A percentile compares a stretch with the other conserved stretches of the same genome.
phyloP scores from a whole-genome alignment of 1,140 invertebrate genomes.

The Drosophila lacteicornis region DNA sequence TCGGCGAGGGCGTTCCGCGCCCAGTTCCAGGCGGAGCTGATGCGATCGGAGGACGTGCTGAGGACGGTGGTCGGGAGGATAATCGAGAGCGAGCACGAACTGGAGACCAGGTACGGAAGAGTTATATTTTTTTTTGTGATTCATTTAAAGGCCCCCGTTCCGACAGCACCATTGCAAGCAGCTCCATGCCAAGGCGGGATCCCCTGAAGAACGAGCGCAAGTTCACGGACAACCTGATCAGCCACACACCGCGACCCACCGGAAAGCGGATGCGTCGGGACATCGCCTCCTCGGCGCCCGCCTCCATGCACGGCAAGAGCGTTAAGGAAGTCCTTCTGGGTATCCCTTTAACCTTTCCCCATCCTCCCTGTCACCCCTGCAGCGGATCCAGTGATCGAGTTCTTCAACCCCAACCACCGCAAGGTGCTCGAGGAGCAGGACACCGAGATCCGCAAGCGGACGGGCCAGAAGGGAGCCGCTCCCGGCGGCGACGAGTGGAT shows the following conservation, averaged over 20 bases:
- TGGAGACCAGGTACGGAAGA: conserved; percentile 19
- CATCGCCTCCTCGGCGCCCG: conserved; percentile 49
- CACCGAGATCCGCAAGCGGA: conserved; percentile 86
- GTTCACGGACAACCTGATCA: conserved; percentile 57
- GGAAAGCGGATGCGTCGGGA: conserved; percentile 60
- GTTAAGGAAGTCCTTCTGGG: background rate
- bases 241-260: conserved; percentile 10
- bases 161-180: background rate
- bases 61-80: conserved; percentile 48
- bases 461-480: conserved; percentile 87
- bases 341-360: background rate
- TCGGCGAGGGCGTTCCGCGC: conserved; percentile 23
- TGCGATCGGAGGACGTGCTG: conserved; percentile 56
- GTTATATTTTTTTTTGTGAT: background rate
- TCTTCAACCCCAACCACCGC: conserved; percentile 89
- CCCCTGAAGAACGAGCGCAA: conserved; percentile 65
- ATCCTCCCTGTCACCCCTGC: conserved; percentile 9
- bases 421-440: conserved; percentile 88
- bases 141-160: background rate
- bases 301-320: conserved; percentile 67
- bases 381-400: conserved; percentile 88
- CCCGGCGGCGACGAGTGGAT: conserved; percentile 90
- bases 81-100: conserved; percentile 42
- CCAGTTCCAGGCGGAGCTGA: conserved; percentile 56
- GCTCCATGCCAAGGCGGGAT: conserved; percentile 8